A percentile compares a stretch with the other conserved stretches of the same genome.
These are phyloP conservation scores for Motacilla alba DNA, from an alignment of 2,113 vertebrate genomes.

Conservation along the genomic window DNA sequence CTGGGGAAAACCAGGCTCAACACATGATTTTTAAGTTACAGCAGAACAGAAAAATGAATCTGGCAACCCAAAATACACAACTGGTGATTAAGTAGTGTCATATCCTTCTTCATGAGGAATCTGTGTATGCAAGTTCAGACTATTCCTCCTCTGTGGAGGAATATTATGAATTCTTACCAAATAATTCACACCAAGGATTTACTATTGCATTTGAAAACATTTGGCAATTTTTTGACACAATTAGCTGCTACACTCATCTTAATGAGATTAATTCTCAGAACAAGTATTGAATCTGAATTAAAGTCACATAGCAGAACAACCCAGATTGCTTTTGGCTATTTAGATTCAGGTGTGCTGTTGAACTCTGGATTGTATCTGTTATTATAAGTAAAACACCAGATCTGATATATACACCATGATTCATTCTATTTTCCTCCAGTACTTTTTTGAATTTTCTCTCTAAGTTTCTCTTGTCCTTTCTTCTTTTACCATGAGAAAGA, in stretches of 20 bases:
- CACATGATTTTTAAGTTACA: neutral
- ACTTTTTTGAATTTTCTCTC: neutral
- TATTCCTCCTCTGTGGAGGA: neutral
- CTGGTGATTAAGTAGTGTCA: neutral
- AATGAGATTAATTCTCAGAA: neutral
- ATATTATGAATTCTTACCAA: neutral
- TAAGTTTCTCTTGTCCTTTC: neutral
- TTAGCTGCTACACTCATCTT: neutral
- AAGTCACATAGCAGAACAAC: neutral
- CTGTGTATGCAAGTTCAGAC: neutral
- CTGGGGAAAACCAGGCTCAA: neutral
- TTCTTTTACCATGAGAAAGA: neutral
- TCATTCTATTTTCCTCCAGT: neutral
- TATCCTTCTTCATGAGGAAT: neutral
- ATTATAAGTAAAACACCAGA: neutral
- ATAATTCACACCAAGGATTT: neutral
- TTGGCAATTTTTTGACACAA: neutral
- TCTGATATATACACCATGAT: neutral
- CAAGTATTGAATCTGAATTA: neutral
- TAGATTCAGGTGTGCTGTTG: neutral
- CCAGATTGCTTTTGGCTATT: neutral
- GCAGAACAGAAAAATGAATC: neutral
- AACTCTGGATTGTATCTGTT: neutral
- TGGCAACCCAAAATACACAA: neutral
- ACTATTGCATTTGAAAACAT: neutral